Conservation (phyloP, 2,113 vertebrate genomes). For the Myanophis thanlyinensis region DNA sequence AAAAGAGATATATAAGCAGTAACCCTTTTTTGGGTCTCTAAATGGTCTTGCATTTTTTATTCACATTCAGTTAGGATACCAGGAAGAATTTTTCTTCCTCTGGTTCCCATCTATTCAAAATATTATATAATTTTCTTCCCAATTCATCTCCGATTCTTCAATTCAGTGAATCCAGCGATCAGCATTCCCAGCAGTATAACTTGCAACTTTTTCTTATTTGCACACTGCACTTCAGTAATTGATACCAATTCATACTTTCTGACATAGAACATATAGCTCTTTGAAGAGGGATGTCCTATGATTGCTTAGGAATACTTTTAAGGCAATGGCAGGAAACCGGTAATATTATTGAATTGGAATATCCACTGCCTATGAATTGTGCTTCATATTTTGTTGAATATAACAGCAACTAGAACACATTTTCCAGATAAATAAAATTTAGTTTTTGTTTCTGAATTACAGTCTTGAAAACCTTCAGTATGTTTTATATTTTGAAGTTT, state of each 20-base stretch:
- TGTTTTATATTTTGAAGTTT: conserved; percentile 12
- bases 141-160: not conserved
- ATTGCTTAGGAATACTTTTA: not conserved
- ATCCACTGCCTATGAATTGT: not conserved
- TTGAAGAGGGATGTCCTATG: not conserved
- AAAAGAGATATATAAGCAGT: not conserved
- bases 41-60: not conserved
- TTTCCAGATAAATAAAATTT: not conserved
- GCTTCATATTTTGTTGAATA: not conserved
- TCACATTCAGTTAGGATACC: not conserved
- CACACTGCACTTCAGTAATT: not conserved
- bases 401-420: not conserved
- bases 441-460: not conserved
- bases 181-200: not conserved
- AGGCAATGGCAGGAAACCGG: not conserved
- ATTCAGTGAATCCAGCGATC: not conserved
- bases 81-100: not conserved
- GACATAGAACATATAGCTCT: not conserved
- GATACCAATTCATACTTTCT: not conserved
- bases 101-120: not conserved
- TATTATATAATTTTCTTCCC: not conserved
- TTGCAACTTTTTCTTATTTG: not conserved
- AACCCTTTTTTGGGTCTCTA: not conserved
- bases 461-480: accelerated
- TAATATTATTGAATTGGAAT: not conserved